Base-by-base conservation (phyloP, 2,888 invertebrate species). In the Tipula lateralis region DNA sequence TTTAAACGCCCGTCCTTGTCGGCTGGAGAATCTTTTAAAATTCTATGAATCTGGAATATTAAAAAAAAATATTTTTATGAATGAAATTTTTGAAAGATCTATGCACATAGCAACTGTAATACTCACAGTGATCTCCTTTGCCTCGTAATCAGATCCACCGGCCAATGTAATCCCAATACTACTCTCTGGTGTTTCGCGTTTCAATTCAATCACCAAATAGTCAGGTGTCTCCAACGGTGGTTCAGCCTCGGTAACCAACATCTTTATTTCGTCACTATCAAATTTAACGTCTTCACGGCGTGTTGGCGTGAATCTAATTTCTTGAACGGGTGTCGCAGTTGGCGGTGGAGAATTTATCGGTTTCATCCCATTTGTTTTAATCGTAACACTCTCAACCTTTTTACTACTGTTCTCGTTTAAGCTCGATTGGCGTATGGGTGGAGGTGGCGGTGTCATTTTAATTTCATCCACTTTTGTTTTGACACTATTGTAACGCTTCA, bases 141-240 rank as follows among this genome's bases (percentile, higher is more conserved):
- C 94, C 91, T 97, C 97, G 89, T 96, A 97, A 89, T 97, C 97
- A 19, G 94, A 93, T 84, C 97, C 97, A 85, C 97, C 97, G 84
- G 96, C 96, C 87, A 97, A 91, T 82, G 96, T 96, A 85, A 97
- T 94, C 81, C 97, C 97, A 85, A 97, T 94, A 88, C 95, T 96
- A 29, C 95, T 93, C 83, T 93, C 93, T 2, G 93, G 91, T 86
- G 92, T 92, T 87, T 95, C 94, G 85, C 94, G 91, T 87, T 93
- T 93, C 85, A 95, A 90, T 29, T 94, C 91, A 82, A 94, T 92
- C 36, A 94, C 94, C 86, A 92, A 91, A 5, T 93, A 92, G 86
- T 93, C 93, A 3, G 88, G 91, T 86, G 88, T 94, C 91, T 84
- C 84, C 29, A 93, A 88, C n/a, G 92, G 92, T 86, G 93, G 93